Conservation (phyloP, 2,888 invertebrate genomes). For the Tenthredo scrophulariae region DNA sequence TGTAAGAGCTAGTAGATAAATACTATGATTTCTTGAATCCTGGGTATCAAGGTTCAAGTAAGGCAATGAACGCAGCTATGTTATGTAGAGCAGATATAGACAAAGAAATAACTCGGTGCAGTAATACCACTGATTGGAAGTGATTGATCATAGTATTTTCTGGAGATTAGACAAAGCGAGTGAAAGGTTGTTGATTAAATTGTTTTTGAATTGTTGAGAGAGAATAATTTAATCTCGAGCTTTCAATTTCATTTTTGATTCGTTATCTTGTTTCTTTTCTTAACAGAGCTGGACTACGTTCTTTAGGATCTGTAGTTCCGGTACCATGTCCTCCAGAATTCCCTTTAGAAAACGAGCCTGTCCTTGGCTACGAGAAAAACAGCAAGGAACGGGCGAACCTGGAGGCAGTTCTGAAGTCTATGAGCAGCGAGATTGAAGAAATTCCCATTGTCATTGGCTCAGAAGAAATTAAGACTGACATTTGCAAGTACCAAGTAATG, state of each 20-base stretch:
- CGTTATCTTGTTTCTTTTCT: constrained; percentile 39
- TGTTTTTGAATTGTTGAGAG: neutral
- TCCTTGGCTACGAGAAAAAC: constrained; percentile 89
- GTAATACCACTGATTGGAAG: neutral
- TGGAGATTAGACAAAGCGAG: neutral
- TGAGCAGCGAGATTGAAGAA: constrained; percentile 86
- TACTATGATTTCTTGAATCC: neutral
- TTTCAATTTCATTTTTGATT: neutral
- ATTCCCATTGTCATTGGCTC: constrained; percentile 98
- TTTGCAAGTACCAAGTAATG: constrained; percentile 89
- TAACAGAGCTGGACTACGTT: constrained; percentile 78
- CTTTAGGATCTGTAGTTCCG: constrained; percentile 84
- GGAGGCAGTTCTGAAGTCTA: constrained; percentile 84
- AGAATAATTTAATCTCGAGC: neutral
- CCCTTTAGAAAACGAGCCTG: constrained; percentile 88
- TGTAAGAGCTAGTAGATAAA: neutral
- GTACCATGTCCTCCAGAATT: constrained; percentile 85
- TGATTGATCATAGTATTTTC: neutral
- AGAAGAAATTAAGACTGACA: constrained; percentile 88
- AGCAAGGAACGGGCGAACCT: constrained; percentile 90
- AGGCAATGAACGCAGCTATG: neutral
- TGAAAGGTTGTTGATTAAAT: neutral
- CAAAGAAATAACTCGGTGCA: neutral
- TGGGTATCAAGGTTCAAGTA: constrained; percentile 26
- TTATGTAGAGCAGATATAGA: neutral